Evolutionary conservation across 2,797 vertebrate genomes (phyloP).

Genomic region (Hipposideros larvatus): DNA sequence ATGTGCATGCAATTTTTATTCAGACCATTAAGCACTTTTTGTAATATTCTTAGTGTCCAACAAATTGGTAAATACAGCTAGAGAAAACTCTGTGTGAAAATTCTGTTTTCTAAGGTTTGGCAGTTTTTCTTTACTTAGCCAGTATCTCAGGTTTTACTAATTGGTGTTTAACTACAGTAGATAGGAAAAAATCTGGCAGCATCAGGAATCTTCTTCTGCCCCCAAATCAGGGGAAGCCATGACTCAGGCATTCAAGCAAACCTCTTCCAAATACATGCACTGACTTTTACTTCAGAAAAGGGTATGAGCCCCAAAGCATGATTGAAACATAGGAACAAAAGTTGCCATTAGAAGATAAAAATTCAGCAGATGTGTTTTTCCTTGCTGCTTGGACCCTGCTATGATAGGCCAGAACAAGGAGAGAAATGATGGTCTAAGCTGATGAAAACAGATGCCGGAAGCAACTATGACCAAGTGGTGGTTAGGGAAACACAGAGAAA

Average conservation of each 20-base stretch:
- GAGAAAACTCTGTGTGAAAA: constrained; percentile 61
- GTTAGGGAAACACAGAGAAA: not conserved
- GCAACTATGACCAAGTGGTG: not conserved
- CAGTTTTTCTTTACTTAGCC: constrained; percentile 70
- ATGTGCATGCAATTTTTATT: not conserved
- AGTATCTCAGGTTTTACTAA: constrained; percentile 8
- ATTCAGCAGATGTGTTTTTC: too few species aligned
- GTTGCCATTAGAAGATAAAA: too few species aligned
- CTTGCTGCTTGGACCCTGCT: too few species aligned
- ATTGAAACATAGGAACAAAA: too few species aligned
- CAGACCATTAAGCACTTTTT: constrained; percentile 17
- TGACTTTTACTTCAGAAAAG: not conserved
- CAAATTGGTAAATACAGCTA: constrained; percentile 46
- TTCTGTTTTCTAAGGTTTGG: constrained; percentile 46
- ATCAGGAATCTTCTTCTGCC: not conserved
- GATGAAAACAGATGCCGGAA: constrained; percentile 44
- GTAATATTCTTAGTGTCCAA: constrained; percentile 41
- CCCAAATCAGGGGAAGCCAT: not conserved
- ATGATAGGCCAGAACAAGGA: not conserved
- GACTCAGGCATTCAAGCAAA: not conserved
- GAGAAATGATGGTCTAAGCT: constrained; percentile 7
- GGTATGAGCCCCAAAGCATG: too few species aligned
- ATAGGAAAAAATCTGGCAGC: constrained; percentile 24
- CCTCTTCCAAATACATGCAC: not conserved
- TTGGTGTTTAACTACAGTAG: constrained; percentile 50